Base-by-base conservation (phyloP, 2,113 vertebrate genomes). In the Tenebrosternarchus preto region DNA sequence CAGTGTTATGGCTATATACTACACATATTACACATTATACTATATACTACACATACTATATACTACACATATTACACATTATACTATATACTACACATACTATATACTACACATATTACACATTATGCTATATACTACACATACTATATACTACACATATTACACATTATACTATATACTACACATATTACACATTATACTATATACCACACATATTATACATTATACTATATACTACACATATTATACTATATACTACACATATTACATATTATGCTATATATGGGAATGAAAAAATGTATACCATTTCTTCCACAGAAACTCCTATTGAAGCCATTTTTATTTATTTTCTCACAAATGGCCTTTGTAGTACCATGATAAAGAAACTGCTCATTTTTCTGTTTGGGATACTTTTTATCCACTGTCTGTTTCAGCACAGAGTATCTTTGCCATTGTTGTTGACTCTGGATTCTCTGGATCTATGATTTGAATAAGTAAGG, bases 271-370 rank as follows among this genome's bases (percentile, higher is more conserved):
- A n/a, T n/a, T n/a, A n/a, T n/a, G n/a, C n/a, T n/a, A n/a, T n/a
- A n/a, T n/a, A 61, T 0, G 20, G 5, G 0, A 20, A 12, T 43
- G 17, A 0, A 39, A 53, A 12, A 24, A 4, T 16, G 24, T 1
- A 0, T 80, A 90, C 89, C 89, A n/a, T 90, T 90, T 76, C 85
- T 89, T 22, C 89, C 88, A 36, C 87, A 89, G 83, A 90, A 90
- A 66, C 88, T 88, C 46, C 89, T 83, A 82, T 90, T 90, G 80
- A 90, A 90, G 33, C 89, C 89, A 0, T 73, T 81, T 11, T 27
- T 80, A 25, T 87, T 90, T 79, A 89, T 87, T 64, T 87, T 89
- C 12, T 87, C 72, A 69, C 81, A 79, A 25, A 87, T 89, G 0
- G 86, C 87, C 25, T 78, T 78, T 2, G 86, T 88, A 0, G 89